These are phyloP conservation scores for Centropus unirufus DNA, from an alignment of 2,113 vertebrate genomes.

Conservation along the genomic window DNA sequence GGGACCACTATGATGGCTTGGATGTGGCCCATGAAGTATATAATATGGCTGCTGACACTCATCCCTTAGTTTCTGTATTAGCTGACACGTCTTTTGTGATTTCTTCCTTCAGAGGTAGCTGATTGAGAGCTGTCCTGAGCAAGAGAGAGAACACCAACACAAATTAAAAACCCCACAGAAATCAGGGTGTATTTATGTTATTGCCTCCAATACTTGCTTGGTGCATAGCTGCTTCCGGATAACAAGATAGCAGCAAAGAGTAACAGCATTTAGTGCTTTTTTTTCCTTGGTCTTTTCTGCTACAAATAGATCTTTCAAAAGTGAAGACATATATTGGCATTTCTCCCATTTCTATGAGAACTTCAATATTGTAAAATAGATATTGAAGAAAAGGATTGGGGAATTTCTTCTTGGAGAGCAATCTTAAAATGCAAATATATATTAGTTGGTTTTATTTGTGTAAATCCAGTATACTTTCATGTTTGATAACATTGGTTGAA, in stretches of 20 bases:
- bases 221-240: not conserved
- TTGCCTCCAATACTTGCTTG: not conserved
- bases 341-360: slow-evolving; percentile 34
- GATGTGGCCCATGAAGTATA: not conserved
- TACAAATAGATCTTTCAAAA: not conserved
- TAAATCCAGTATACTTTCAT: not conserved
- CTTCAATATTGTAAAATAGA: not conserved
- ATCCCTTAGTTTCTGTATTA: not conserved
- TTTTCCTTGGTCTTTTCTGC: not conserved
- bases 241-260: not conserved
- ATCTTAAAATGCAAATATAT: not conserved
- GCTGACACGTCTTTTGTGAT: not conserved
- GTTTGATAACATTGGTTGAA: slow-evolving; percentile 13
- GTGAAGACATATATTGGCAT: not conserved
- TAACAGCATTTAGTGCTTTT: not conserved
- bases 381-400: not conserved
- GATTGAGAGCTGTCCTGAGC: not conserved
- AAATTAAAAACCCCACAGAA: not conserved
- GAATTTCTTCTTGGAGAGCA: not conserved
- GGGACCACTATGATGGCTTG: not conserved
- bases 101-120: not conserved
- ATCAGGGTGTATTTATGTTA: not conserved
- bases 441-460: not conserved
- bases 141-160: not conserved
- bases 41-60: not conserved